Conservation (phyloP, 2,888 invertebrate species). For the Drosophila austrosaltans region DNA sequence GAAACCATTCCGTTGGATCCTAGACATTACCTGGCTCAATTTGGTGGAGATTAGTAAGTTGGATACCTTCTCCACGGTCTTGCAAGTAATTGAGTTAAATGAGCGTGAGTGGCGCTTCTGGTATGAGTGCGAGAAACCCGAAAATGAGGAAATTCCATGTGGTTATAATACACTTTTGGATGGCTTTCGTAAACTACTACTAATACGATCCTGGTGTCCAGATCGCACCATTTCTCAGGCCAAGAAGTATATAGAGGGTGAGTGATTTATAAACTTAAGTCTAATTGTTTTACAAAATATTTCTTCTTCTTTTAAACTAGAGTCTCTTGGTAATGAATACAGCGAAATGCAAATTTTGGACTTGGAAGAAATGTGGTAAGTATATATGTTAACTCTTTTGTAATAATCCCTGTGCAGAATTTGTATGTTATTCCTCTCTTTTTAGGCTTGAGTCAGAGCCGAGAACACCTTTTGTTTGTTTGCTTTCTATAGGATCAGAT, state of each 20-base stretch:
- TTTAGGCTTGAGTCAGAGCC: constrained; percentile 94
- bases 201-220: constrained; percentile 97
- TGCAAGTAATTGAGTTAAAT: constrained; percentile 91
- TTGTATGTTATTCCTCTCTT: no score
- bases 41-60: constrained; percentile 96
- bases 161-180: constrained; percentile 94
- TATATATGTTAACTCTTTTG: background rate
- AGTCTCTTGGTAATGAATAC: constrained; percentile 93
- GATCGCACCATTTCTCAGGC: constrained; percentile 97
- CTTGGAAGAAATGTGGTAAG: constrained; percentile 87
- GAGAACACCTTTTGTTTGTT: constrained; percentile 94
- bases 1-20: constrained; percentile 97
- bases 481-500: constrained; percentile 97
- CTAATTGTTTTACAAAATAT: background rate
- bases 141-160: constrained; percentile 95
- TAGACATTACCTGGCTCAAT: constrained; percentile 98
- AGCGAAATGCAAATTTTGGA: constrained; percentile 96
- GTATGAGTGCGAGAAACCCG: constrained; percentile 97
- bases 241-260: constrained; percentile 93
- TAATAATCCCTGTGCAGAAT: background rate
- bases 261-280: background rate
- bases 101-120: constrained; percentile 95
- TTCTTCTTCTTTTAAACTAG: constrained; percentile 80
- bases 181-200: constrained; percentile 93
- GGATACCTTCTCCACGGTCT: constrained; percentile 90